These are phyloP conservation scores for Rhizomys pruinosus DNA, from an alignment of 2,113 vertebrate genomes.

Conservation along the genomic window DNA sequence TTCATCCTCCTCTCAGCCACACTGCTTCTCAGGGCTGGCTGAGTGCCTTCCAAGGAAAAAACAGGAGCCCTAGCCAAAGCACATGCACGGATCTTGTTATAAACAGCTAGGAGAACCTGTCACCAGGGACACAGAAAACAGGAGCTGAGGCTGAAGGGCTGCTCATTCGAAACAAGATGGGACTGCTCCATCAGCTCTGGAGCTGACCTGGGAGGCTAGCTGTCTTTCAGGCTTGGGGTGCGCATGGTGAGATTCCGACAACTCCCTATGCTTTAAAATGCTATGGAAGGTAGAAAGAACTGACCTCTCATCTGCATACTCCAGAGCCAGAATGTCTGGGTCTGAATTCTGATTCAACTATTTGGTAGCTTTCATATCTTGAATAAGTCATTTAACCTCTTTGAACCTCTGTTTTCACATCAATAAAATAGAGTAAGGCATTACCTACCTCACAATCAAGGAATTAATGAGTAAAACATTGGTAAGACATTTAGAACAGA, in stretches of 20 bases:
- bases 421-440: neutral
- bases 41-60: slow-evolving; percentile 8
- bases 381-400: neutral
- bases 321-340: neutral
- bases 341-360: neutral
- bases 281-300: neutral
- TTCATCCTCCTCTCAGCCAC: neutral
- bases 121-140: neutral
- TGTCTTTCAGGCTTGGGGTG: neutral
- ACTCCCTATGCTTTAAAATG: neutral
- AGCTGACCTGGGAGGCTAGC: neutral
- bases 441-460: neutral
- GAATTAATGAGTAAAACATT: neutral
- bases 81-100: neutral
- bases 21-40: neutral
- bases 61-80: neutral
- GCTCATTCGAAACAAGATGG: neutral
- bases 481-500: neutral
- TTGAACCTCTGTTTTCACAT: slow-evolving; percentile 22
- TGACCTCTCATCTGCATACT: rapidly evolving
- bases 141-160: neutral
- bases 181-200: neutral
- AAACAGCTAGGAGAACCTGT: neutral
- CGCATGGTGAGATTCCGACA: neutral
- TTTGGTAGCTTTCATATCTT: neutral